A percentile compares a stretch with the other conserved stretches of the same genome.
Evolutionary conservation across 2,888 invertebrate species (phyloP).

Genomic region (Scrobipalpa atriplicella): DNA sequence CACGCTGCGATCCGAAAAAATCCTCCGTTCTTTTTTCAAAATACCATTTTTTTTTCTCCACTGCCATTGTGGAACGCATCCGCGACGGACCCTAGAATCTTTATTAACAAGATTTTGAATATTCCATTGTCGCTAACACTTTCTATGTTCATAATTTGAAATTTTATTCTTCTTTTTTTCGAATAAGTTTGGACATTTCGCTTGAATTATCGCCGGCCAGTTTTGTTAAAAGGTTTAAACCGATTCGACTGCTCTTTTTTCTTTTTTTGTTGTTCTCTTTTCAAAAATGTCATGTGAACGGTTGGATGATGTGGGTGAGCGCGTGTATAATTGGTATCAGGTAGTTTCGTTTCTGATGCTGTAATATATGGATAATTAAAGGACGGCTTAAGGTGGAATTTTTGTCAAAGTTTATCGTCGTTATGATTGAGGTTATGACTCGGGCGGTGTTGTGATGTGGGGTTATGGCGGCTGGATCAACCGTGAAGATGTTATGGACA

Average conservation of each 20-base stretch:
- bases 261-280: conserved; percentile 46
- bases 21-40: conserved; percentile 65
- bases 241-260: conserved; percentile 45
- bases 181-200: conserved; percentile 79
- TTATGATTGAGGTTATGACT: conserved; percentile 81
- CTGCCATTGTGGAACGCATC: conserved; percentile 57
- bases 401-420: conserved; percentile 81
- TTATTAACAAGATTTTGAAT: conserved; percentile 81
- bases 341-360: conserved; percentile 72
- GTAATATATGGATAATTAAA: conserved; percentile 83
- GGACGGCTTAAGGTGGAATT: conserved; percentile 80
- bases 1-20: conserved; percentile 76
- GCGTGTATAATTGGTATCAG: conserved; percentile 81
- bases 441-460: conserved; percentile 34
- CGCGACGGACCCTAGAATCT: conserved; percentile 65
- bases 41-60: conserved; percentile 57
- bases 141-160: conserved; percentile 73
- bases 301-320: conserved; percentile 81
- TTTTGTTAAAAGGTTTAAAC: conserved; percentile 79
- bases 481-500: conserved; percentile 62
- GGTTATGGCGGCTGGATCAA: conserved; percentile 48
- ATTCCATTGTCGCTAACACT: conserved; percentile 82
- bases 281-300: conserved; percentile 71
- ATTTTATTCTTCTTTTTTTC: conserved; percentile 60
- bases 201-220: conserved; percentile 81